Evolutionary conservation across 2,113 vertebrate species (phyloP), one percentile per base, ranked within the genome.

Genomic region (Neotoma lepida): DNA sequence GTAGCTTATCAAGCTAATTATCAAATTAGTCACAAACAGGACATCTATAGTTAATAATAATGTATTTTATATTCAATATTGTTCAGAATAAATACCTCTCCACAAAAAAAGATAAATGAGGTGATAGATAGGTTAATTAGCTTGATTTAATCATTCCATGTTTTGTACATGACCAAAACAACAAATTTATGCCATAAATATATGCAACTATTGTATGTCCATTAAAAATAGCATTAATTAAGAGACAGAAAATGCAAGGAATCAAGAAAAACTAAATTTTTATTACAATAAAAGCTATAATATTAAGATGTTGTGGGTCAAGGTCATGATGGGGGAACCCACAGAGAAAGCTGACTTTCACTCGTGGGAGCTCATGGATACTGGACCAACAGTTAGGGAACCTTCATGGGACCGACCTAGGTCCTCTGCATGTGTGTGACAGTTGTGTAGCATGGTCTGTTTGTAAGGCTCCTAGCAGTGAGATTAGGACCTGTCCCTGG

Each of bases 21-120:
- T 89, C 84, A 95, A 93, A 93, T 54, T 86, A 89, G 9, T 63
- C 24, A 64, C 76, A 91, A 92, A 17, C 39, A 46, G 66, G 46
- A 9, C 73, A 41, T 58, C 76, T 88, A 56, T 54, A 66, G 30
- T 82, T 92, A 88, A 63, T 82, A 94, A 87, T 64, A 87, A 73
- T 56, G 22, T 44, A 54, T 64, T 81, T 20, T 63, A 71, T 44
- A 70, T 81, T 78, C 35, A 44, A 54, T 73, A 66, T 56, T 88
- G 54, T 44, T 87, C 22, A 87, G n/a, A 82, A 8, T 74, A 9
- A 84, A 88, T 81, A 46, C n/a, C 46, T 95, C 10, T 5, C 1
- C 30, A 88, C 39, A 39, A 54, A 82, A 51, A 89, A 56, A 46
- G 26, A 77, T 86, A 77, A 90, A 49, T 82, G 22, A 81, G 7